Base-by-base conservation (phyloP, 2,797 vertebrate genomes). In the Hemibagrus guttatus region DNA sequence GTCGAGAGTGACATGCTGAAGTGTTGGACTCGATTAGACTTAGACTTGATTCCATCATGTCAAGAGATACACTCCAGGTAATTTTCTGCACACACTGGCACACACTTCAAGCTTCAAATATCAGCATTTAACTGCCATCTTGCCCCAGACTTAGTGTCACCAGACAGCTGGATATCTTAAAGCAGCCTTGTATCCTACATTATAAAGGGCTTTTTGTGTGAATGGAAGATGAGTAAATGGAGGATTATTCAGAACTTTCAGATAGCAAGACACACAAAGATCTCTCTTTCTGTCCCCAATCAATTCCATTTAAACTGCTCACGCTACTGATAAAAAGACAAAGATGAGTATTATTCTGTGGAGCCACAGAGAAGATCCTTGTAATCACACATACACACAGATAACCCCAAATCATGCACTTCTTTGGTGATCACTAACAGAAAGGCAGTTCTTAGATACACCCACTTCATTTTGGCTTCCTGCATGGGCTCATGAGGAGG, bases 201-300 rank as follows among this genome's bases (percentile, higher is more conserved):
- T 59, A 59, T 80, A 89, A 90, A 86, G 88, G 78, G 87, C 58
- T 46, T 78, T 85, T 88, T 90, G 89, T 90, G 35, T 85, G 79
- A 84, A 80, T 83, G 52, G 78, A 69, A 71, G 66, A 79, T 9
- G 17, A 80, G 83, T 87, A 76, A 19, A n/a, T 72, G 69, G 49
- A 16, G n/a, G 81, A 87, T 88, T 86, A 89, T 83, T 59, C 49
- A 75, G 69, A 69, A 75, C 19, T 75, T 82, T 87, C 64, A 87
- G 63, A 87, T 63, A 69, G 46, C 52, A 82, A 86, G 63, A 72
- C 49, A 54, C 16, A 76, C 58, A 90, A 85, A 89, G 87, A 86
- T 58, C 66, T 86, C 82, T 85, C 72, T 87, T 78, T 68, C 69
- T 80, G 56, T 83, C 56, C 84, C 28, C 69, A 71, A 74, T 82